phyloP scores from a whole-genome alignment of 2,888 invertebrate species.

The Volucella zonaria region DNA sequence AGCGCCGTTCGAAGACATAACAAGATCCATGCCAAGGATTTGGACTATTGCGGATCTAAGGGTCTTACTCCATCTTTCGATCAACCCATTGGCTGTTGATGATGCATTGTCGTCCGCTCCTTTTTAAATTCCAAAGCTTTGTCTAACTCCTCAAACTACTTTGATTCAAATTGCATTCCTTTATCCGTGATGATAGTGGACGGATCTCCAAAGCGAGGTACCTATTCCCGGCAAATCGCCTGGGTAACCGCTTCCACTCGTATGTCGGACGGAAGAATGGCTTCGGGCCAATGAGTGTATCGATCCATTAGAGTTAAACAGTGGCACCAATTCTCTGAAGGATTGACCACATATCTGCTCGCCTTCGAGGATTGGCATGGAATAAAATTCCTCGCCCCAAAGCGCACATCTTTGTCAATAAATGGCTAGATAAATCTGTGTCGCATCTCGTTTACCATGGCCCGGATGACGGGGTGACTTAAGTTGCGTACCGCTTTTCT shows the following conservation, averaged over 20 bases:
- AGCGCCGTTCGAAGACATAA: constrained; percentile 74
- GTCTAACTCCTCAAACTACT: too few species aligned
- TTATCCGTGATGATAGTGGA: not conserved
- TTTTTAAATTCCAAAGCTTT: not conserved
- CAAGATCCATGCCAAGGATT: constrained; percentile 76
- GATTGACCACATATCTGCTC: constrained; percentile 64
- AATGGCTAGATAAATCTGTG: constrained; percentile 13
- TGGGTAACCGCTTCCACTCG: not conserved
- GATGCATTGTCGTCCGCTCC: constrained; percentile 13
- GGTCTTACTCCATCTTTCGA: constrained; percentile 73
- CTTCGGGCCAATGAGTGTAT: constrained; percentile 18
- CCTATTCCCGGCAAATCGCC: not conserved
- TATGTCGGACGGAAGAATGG: not conserved
- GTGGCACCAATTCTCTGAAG: constrained; percentile 1
- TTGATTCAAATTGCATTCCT: constrained; percentile 24
- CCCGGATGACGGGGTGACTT: constrained; percentile 11
- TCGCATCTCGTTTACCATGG: not conserved
- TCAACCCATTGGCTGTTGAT: constrained; percentile 44
- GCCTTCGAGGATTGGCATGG: constrained; percentile 33
- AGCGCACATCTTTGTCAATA: constrained; percentile 35
- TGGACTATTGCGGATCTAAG: constrained; percentile 59
- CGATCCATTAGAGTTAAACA: constrained; percentile 22
- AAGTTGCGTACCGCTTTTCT: constrained; percentile 2
- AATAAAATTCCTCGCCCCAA: constrained; percentile 13
- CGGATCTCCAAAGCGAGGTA: not conserved